Base-by-base conservation (phyloP, 2,113 vertebrate genomes). In the Echinops telfairi region DNA sequence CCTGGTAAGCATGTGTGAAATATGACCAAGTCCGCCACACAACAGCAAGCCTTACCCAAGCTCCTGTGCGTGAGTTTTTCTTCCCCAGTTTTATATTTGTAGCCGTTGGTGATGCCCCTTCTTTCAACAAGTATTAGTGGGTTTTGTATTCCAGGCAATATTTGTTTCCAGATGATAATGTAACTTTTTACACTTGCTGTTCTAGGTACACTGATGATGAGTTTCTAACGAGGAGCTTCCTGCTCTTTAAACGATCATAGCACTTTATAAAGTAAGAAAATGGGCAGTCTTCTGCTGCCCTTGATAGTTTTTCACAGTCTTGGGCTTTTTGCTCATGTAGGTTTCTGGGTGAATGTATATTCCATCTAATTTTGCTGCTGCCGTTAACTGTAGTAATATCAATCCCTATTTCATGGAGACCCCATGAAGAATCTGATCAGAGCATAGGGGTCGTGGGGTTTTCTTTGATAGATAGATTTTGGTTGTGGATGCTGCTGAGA, bases 1-100 rank as follows among this genome's bases (percentile, higher is more conserved):
- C 91, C 23, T 95, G 58, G 15, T 87, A 93, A 93, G 40, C 96
- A 96, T 92, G 96, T 97, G 96, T 95, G 95, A 95, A 27, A 6
- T 90, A 83, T 94, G 88, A 71, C 80, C 89, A 66, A 94, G 86
- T 96, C 92, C 62, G 40, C 40, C 40, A 66, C n/a, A 84, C 90
- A 96, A 38, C 87, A 86, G 93, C 94, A 85, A 95, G 43, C 29
- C 31, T 1, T 95, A 95, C 84, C 90, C 88, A 20, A 87, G 73
- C 90, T 47, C 92, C 95, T 70, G 94, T 95, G 90, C 89, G 86
- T 95, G 90, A 91, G 86, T 66, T 76, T 95, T 88, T 94, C 78
- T 53, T 95, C 31, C 96, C 95, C 70, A 76, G 66, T 58, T 95
- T 91, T 60, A 62, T 82, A 27, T 53, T 88, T 90, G 31, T 33